phyloP scores from a whole-genome alignment of 2,113 vertebrate genomes.

The Sylvia atricapilla region DNA sequence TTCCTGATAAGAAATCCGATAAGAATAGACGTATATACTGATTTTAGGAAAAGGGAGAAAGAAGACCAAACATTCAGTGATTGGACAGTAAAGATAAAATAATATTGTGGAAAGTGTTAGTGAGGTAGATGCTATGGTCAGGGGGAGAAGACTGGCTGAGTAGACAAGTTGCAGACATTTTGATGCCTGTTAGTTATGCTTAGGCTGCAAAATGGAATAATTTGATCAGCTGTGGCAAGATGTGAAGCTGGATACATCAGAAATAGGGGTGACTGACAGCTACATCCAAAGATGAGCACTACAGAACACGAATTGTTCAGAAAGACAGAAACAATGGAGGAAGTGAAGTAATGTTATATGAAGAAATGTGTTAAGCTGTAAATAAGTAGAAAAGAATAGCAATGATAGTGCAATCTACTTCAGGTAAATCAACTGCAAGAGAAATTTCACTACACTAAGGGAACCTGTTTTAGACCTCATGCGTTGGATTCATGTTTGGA shows the following conservation, averaged over 20 bases:
- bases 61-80: not conserved
- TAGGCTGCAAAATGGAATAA: not conserved
- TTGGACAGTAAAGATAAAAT: not conserved
- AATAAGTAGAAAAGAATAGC: not conserved
- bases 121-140: not conserved
- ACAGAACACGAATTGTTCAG: not conserved
- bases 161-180: not conserved
- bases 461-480: not conserved
- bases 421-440: not conserved
- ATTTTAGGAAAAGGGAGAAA: not conserved
- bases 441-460: not conserved
- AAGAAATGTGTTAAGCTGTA: not conserved
- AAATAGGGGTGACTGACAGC: not conserved
- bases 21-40: not conserved
- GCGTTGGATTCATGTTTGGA: not conserved
- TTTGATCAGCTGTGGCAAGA: not conserved
- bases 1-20: not conserved
- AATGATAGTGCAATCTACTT: not conserved
- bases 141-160: not conserved
- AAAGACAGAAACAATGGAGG: not conserved
- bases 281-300: not conserved
- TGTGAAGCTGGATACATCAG: not conserved
- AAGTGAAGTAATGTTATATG: not conserved
- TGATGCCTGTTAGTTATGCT: not conserved
- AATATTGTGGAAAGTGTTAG: not conserved